Base-by-base conservation (phyloP, 2,113 vertebrate genomes). In the Rhineura floridana region DNA sequence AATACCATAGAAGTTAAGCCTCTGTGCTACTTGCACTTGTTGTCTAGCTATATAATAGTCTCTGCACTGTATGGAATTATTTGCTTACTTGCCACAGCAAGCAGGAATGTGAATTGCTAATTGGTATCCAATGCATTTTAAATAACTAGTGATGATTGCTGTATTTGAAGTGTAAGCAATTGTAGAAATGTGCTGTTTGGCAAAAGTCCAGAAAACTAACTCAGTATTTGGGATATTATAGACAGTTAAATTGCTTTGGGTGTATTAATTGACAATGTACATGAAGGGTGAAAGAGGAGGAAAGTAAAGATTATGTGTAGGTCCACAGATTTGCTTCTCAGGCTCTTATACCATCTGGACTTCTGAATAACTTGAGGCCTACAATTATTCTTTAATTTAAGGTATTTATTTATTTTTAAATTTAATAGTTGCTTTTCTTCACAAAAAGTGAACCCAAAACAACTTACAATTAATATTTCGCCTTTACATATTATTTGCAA, bases 101-200 rank as follows among this genome's bases (percentile, higher is more conserved):
- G 90, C 12, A 30, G 48, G 79, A 87, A 83, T 85, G 89, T 76
- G 83, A 75, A 69, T 36, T 13, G 63, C 12, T 90, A 85, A 91
- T 33, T 88, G 84, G 67, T 62, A 59, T 46, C 13, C 78, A 50
- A 82, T 82, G 87, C 48, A 52, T 89, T 82, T 81, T 30, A 83
- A 77, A 65, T 42, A 91, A 88, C 75, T 90, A 88, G 65, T 87
- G 87, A 86, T 33, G 86, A 87, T 17, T 77, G 86, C 17, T 84
- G 87, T 69, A 86, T 73, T 28, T 81, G 83, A 95, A 93, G 90
- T 39, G 69, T 48, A 84, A 91, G 76, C 36, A 87, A 92, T 79
- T 83, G 52, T 89, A 92, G n/a, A 83, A 93, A 88, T 67, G 84
- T 36, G 85, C 75, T 84, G 48, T 81, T 86, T 94, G 92, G 88